Conservation (phyloP, 1,140 invertebrate species). For the Zaprionus inermis region DNA sequence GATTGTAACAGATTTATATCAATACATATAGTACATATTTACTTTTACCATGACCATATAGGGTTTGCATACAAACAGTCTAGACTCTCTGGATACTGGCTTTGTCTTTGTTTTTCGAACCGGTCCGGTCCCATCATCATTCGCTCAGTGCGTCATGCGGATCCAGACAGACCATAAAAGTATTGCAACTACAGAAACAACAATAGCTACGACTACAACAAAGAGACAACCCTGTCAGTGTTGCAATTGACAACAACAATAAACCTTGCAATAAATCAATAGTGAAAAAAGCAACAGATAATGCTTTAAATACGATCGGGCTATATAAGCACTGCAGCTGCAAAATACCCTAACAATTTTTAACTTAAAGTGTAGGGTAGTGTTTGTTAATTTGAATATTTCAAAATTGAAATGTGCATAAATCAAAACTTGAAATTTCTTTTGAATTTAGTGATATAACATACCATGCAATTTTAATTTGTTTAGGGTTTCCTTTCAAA, state of each 20-base stretch:
- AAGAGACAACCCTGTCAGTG: conserved; percentile 31
- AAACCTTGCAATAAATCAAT: conserved; percentile 74
- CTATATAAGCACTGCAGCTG: background rate
- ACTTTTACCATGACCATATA: conserved; percentile 54
- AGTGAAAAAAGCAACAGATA: conserved; percentile 22
- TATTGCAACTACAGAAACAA: conserved; percentile 47
- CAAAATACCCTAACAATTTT: background rate
- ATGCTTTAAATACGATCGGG: background rate
- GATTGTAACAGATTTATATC: conserved; percentile 3
- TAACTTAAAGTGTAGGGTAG: too few species aligned
- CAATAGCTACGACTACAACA: conserved; percentile 46
- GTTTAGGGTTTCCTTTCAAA: background rate
- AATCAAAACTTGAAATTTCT: background rate
- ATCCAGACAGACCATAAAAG: conserved; percentile 68
- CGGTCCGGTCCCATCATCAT: conserved; percentile 57
- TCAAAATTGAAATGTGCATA: too few species aligned
- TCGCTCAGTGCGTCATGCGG: conserved; percentile 55
- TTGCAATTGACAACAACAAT: conserved; percentile 46
- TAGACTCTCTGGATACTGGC: conserved; percentile 57
- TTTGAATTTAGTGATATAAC: background rate
- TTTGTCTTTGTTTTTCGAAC: conserved; percentile 67
- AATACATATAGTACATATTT: background rate
- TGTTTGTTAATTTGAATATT: too few species aligned
- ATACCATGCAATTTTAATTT: background rate
- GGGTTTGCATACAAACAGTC: conserved; percentile 44